phyloP scores from a whole-genome alignment of 2,797 vertebrate genomes.

The Melanogrammus aeglefinus region DNA sequence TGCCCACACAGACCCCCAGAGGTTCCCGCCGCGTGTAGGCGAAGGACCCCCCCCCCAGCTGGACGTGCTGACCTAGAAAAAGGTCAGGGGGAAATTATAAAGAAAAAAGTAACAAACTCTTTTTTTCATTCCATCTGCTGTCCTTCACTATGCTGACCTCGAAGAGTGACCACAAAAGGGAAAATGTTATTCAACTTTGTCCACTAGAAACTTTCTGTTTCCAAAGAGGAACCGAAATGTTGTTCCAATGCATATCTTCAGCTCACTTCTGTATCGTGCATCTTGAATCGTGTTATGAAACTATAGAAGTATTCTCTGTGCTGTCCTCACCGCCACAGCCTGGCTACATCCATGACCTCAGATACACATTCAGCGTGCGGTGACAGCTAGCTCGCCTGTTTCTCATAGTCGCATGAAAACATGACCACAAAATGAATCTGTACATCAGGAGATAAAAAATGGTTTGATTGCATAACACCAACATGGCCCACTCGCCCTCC shows the following conservation, averaged over 20 bases:
- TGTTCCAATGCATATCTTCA: too few species aligned
- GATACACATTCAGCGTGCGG: neutral
- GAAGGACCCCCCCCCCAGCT: slow-evolving; percentile 87
- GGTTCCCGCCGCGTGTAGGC: slow-evolving; percentile 94
- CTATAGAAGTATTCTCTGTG: neutral
- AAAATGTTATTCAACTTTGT: neutral
- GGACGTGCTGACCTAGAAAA: slow-evolving; percentile 86
- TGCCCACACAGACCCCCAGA: slow-evolving; percentile 91
- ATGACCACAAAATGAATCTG: neutral
- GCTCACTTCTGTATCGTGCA: neutral
- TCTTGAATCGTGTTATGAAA: neutral
- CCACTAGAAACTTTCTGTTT: neutral
- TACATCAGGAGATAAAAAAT: neutral
- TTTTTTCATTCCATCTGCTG: neutral
- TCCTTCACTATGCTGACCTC: neutral
- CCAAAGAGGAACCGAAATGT: neutral
- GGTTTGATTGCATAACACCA: neutral
- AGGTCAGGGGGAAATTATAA: slow-evolving; percentile 1
- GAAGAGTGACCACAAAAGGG: neutral
- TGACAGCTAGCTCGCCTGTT: neutral
- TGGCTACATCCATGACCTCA: neutral
- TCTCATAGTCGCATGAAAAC: neutral
- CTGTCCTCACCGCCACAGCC: neutral
- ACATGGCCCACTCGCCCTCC: neutral
- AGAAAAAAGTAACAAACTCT: neutral